Evolutionary conservation across 2,797 vertebrate genomes (phyloP).

Genomic region (Phyllotis vaccarum): DNA sequence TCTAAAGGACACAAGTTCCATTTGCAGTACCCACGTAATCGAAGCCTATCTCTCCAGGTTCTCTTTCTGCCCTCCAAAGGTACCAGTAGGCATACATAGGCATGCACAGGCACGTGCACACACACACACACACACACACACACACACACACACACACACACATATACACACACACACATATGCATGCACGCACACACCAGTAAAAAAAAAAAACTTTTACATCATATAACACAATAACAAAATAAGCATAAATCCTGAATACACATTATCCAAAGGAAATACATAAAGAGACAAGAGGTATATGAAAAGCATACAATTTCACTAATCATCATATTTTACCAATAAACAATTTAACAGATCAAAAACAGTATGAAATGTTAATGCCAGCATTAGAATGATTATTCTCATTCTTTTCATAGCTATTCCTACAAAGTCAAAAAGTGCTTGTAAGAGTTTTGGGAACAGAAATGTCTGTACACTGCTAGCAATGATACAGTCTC

Average conservation of each 20-base stretch:
- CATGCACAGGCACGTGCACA: accelerated
- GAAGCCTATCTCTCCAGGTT: background rate
- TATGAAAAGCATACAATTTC: background rate
- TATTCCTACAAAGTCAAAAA: background rate
- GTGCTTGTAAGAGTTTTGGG: background rate
- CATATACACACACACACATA: too few relatives aligned
- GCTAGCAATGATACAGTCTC: background rate
- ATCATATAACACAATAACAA: background rate
- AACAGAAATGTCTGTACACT: background rate
- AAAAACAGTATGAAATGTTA: background rate
- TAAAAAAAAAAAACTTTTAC: background rate
- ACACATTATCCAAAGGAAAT: background rate
- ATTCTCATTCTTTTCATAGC: background rate
- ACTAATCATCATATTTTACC: background rate
- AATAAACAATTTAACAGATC: background rate
- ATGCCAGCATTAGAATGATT: background rate
- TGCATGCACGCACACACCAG: background rate
- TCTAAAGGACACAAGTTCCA: background rate
- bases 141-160: too few relatives aligned
- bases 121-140: background rate
- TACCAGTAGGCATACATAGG: background rate
- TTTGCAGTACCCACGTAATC: background rate
- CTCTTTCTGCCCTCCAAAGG: background rate
- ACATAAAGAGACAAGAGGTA: background rate
- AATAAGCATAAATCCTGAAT: background rate